These are phyloP conservation scores for Ctenochaetus hawaiiensis DNA, from an alignment of 2,797 vertebrate species.

Conservation along the genomic window DNA sequence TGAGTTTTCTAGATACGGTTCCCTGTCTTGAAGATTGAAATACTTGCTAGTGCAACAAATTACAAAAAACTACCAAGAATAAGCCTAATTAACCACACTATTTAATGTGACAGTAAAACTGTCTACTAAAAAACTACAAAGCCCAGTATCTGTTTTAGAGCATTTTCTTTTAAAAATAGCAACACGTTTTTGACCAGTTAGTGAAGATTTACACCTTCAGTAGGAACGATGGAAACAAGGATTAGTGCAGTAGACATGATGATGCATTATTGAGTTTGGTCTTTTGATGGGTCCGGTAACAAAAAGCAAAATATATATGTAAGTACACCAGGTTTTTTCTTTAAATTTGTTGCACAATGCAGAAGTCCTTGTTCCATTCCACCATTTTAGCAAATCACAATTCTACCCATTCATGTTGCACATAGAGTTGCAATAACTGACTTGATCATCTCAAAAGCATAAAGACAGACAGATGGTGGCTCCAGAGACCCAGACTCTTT, in stretches of 20 bases:
- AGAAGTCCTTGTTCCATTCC: not conserved
- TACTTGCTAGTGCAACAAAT: not conserved
- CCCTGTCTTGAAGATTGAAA: not conserved
- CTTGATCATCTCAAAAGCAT: conserved; percentile 4
- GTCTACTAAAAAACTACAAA: too few relatives aligned
- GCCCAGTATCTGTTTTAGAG: not conserved
- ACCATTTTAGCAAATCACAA: not conserved
- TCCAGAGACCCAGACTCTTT: conserved; percentile 39
- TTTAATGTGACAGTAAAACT: not conserved
- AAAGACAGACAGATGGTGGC: conserved; percentile 35
- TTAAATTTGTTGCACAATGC: not conserved
- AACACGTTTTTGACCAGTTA: not conserved
- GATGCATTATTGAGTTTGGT: not conserved
- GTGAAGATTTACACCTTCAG: not conserved
- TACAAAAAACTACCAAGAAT: not conserved
- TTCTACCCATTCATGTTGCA: accelerated
- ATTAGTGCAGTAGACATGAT: not conserved
- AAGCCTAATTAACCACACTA: not conserved
- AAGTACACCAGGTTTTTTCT: not conserved
- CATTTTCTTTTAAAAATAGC: not conserved
- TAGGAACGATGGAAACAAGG: not conserved
- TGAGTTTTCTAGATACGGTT: not conserved
- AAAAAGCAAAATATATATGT: not conserved
- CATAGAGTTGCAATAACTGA: not conserved
- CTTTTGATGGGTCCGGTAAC: not conserved